Conservation (phyloP, 2,797 vertebrate genomes). For the Crax fasciolata region DNA sequence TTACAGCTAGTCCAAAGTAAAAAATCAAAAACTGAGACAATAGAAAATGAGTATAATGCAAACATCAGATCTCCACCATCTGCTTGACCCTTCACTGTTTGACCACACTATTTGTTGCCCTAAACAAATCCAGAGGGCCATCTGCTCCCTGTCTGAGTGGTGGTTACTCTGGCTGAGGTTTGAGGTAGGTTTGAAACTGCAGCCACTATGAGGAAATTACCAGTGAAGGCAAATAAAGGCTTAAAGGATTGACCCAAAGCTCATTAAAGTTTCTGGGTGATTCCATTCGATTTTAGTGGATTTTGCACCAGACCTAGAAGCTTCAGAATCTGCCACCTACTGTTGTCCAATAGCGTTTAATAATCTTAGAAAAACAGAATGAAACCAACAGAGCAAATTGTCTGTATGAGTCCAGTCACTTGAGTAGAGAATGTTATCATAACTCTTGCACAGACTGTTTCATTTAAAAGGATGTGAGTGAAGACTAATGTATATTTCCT, state of each 20-base stretch:
- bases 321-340: not conserved
- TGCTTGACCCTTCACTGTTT: not conserved
- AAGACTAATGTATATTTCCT: conserved; percentile 60
- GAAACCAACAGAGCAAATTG: not conserved
- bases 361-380: not conserved
- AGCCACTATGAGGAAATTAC: not conserved
- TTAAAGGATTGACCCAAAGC: conserved; percentile 7
- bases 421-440: not conserved
- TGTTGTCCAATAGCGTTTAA: not conserved
- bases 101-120: not conserved
- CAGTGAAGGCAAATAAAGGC: not conserved
- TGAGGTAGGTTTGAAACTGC: not conserved
- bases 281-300: not conserved
- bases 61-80: not conserved
- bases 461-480: conserved; percentile 55
- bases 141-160: not conserved
- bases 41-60: not conserved
- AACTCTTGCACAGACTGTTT: conserved; percentile 62
- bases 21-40: not conserved
- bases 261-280: conserved; percentile 6
- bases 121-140: not conserved
- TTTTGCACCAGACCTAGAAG: not conserved
- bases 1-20: not conserved
- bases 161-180: not conserved
- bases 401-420: not conserved